Evolutionary conservation across 1,140 invertebrate genomes (phyloP).

Genomic region (Brachionus paranguensis): DNA sequence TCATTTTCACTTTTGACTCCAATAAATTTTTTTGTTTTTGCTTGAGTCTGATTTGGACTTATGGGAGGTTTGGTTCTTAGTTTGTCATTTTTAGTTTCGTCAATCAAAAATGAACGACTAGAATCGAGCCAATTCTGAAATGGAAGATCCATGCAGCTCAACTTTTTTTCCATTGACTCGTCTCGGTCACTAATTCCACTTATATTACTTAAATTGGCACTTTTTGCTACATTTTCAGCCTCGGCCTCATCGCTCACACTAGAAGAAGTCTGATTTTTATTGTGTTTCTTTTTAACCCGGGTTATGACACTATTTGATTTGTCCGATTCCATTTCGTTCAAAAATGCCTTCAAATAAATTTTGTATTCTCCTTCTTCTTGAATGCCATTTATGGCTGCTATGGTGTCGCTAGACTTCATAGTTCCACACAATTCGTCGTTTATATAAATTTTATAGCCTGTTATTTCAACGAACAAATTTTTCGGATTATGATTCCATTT

Average conservation of each 20-base stretch:
- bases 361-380: slow-evolving; percentile 39
- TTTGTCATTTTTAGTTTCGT: background rate
- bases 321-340: background rate
- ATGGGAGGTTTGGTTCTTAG: background rate
- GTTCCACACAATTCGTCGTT: slow-evolving; percentile 27
- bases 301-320: slow-evolving; percentile 37
- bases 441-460: slow-evolving; percentile 31
- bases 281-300: slow-evolving; percentile 12
- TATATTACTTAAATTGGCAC: slow-evolving; percentile 3
- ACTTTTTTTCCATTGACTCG: slow-evolving; percentile 26
- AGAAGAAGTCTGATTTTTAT: background rate
- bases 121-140: background rate
- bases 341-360: background rate
- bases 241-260: background rate
- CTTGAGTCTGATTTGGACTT: background rate
- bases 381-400: slow-evolving; percentile 33
- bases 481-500: slow-evolving; percentile 37
- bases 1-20: background rate
- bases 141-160: background rate
- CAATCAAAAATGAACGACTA: background rate
- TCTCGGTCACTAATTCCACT: background rate
- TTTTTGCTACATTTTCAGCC: background rate
- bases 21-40: background rate
- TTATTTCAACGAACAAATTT: background rate
- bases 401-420: slow-evolving; percentile 29